Percentiles rank a stretch among this genome's conserved stretches.
phyloP scores from a whole-genome alignment of 2,797 vertebrate species.

The Cyclopterus lumpus region DNA sequence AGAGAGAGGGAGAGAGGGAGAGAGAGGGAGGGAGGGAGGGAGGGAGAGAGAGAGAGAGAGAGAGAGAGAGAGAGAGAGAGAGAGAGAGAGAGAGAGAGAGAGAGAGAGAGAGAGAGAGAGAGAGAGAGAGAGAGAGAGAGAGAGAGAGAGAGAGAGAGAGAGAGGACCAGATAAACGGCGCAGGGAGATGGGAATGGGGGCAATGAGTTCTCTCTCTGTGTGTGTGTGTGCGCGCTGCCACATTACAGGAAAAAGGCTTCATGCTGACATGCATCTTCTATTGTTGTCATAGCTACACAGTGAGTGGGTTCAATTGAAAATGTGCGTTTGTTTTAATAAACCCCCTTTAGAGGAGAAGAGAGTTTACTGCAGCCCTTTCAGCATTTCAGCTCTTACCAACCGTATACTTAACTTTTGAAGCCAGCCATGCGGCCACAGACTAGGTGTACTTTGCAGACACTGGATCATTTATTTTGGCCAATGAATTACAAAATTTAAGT shows the following conservation, averaged over 20 bases:
- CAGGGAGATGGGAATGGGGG: constrained; percentile 43
- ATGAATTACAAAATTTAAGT: too few relatives aligned
- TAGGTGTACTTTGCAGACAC: not conserved
- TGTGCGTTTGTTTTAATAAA: not conserved
- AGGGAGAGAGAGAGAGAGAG: constrained; percentile 30
- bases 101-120: constrained; percentile 27
- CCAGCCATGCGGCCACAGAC: not conserved
- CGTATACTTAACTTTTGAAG: fast-evolving
- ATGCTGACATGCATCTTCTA: constrained; percentile 52
- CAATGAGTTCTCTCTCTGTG: constrained; percentile 72
- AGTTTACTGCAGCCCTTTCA: not conserved
- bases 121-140: constrained; percentile 15
- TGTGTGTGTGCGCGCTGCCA: constrained; percentile 29
- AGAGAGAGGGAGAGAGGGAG: too few relatives aligned
- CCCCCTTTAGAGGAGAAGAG: not conserved
- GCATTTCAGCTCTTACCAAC: not conserved
- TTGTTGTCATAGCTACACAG: constrained; percentile 59
- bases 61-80: too few relatives aligned
- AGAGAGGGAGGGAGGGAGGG: constrained; percentile 5
- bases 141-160: constrained; percentile 18
- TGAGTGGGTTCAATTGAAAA: constrained; percentile 46
- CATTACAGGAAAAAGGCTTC: constrained; percentile 46
- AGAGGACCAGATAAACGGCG: constrained; percentile 34
- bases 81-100: too few relatives aligned
- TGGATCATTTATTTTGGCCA: not conserved